Base-by-base conservation (phyloP, 2,113 vertebrate genomes). In the Callipepla californica region DNA sequence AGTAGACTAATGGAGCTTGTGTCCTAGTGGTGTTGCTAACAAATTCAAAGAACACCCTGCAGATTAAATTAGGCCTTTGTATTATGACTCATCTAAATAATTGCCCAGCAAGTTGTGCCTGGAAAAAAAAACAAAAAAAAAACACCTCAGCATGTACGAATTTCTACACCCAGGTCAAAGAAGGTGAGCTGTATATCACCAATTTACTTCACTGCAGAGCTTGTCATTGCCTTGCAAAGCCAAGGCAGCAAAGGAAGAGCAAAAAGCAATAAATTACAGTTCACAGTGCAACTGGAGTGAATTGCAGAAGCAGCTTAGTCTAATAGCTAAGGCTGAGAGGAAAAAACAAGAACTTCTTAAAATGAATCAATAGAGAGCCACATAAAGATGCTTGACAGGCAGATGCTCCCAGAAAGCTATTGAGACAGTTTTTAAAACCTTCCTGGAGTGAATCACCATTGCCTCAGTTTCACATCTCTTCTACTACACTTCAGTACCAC, bases 11-110 rank as follows among this genome's bases (percentile, higher is more conserved):
- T 57, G 23, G 42, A 91, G 50, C 45, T 79, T 66, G 58, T 83
- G 73, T 92, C 38, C 50, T 73, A 86, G 55, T 0, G 0, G 73
- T 61, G 13, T 40, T 40, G 69, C 90, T 95, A 88, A 93, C 86
- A 90, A 94, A 91, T 79, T 90, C 42, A 76, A 82, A 95, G 73
- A 51, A 84, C 63, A 4, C 36, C 48, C 59, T 26, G 13, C n/a
- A 75, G 85, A 90, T 90, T 77, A 93, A 87, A 88, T 94, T 86
- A 93, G 73, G 84, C 12, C 47, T 23, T 38, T 23, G 30, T 75
- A 59, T 70, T 92, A 93, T 93, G 95, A 96, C 42, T 96, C 93
- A 96, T 48, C 44, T 59, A 69, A 85, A 72, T 75, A 93, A 94
- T 51, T 88, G 65, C 53, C 25, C 4, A 88, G 80, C 73, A 94